phyloP scores from a whole-genome alignment of 2,797 vertebrate species.

The Caiman crocodilus region DNA sequence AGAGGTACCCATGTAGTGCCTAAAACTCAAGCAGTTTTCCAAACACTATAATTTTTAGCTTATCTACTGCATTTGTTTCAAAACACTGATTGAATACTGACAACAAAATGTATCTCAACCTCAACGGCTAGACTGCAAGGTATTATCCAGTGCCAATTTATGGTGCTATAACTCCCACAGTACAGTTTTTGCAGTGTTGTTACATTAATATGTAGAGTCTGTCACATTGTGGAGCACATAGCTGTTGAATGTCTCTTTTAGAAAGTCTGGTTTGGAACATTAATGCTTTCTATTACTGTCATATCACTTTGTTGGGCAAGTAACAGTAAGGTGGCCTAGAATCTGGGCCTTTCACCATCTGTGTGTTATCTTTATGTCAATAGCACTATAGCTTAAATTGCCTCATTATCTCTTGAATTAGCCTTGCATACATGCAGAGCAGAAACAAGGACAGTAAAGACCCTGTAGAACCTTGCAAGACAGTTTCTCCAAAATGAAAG shows the following conservation, averaged over 20 bases:
- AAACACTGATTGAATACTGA: neutral
- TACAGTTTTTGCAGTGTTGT: neutral
- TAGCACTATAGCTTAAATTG: neutral
- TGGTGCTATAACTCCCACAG: neutral
- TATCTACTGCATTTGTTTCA: neutral
- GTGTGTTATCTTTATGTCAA: neutral
- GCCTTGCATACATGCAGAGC: neutral
- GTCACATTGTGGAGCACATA: neutral
- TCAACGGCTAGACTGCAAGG: neutral
- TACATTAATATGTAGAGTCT: neutral
- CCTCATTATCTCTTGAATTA: neutral
- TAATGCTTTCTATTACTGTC: neutral
- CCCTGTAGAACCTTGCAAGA: neutral
- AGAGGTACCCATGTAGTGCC: neutral
- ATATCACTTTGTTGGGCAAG: rapidly evolving
- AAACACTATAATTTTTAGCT: neutral
- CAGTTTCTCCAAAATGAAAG: neutral
- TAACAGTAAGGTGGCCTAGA: neutral
- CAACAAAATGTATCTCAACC: neutral
- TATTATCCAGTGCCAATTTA: neutral
- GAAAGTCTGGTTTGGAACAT: neutral
- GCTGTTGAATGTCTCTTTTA: neutral
- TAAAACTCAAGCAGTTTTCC: neutral
- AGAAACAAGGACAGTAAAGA: neutral
- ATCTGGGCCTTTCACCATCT: too few relatives aligned